A percentile compares a stretch with the other conserved stretches of the same genome.
These are phyloP conservation scores for Thamnaconus septentrionalis DNA, from an alignment of 2,113 vertebrate genomes.

Conservation along the genomic window DNA sequence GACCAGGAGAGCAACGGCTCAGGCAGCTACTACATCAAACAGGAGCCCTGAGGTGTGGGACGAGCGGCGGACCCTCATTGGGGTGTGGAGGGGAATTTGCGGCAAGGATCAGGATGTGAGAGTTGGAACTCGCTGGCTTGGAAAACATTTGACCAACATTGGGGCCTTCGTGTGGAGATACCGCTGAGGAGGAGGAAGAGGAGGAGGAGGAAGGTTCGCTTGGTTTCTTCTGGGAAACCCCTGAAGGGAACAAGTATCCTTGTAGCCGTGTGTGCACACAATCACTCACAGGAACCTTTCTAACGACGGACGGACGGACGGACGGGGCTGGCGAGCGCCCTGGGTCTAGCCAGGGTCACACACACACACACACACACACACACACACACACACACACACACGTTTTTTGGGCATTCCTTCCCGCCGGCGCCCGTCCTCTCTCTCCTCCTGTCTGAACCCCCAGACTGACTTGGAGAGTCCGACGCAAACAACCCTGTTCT, in stretches of 20 bases:
- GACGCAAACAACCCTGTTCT: too few species aligned
- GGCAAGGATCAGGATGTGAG: too few species aligned
- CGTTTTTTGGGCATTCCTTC: conserved; percentile 40
- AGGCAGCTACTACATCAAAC: conserved; percentile 96
- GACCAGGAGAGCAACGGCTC: conserved; percentile 97
- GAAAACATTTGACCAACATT: too few species aligned
- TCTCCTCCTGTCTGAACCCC: conserved; percentile 38
- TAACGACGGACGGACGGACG: not conserved
- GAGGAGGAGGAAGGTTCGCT: not conserved
- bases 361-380: not conserved
- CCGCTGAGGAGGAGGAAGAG: not conserved
- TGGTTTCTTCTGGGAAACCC: conserved; percentile 6
- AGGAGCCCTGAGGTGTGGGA: conserved; percentile 82
- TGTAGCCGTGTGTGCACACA: conserved; percentile 29
- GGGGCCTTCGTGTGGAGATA: too few species aligned
- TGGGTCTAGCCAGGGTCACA: conserved; percentile 16
- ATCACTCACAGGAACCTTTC: conserved; percentile 13
- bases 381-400: too few species aligned
- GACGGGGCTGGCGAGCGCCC: conserved; percentile 3
- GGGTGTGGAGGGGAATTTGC: too few species aligned
- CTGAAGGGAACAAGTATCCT: conserved; percentile 13
- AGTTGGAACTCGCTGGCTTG: too few species aligned
- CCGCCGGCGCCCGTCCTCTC: conserved; percentile 38
- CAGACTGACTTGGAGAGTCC: too few species aligned
- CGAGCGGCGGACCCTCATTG: too few species aligned